Conservation (phyloP, 2,888 invertebrate genomes). For the Pasiphila rectangulata region DNA sequence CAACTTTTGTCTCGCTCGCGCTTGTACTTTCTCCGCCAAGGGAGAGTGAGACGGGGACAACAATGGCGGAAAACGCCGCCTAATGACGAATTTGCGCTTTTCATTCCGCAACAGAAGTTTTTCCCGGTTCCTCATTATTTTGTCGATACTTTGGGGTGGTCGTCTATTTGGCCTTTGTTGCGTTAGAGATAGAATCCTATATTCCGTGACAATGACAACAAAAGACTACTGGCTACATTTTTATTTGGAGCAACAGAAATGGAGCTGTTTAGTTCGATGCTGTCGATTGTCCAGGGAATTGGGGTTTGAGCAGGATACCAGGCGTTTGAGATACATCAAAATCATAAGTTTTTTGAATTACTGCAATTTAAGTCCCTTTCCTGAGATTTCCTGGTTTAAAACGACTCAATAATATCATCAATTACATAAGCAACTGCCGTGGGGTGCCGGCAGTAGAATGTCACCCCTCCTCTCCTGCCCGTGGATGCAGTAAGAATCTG, state of each 20-base stretch:
- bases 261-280: slow-evolving; percentile 21
- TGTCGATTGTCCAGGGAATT: slow-evolving; percentile 20
- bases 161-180: slow-evolving; percentile 66
- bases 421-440: slow-evolving; percentile 1
- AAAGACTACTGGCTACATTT: slow-evolving; percentile 40
- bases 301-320: slow-evolving; percentile 6
- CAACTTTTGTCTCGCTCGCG: slow-evolving; percentile 62
- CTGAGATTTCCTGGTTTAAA: no score
- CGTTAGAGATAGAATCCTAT: slow-evolving; percentile 67
- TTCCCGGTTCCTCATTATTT: slow-evolving; percentile 79
- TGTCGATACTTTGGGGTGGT: slow-evolving; percentile 74
- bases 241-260: slow-evolving; percentile 29
- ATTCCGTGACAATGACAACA: slow-evolving; percentile 55
- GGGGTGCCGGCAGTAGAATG: no score
- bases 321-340: slow-evolving; percentile 1
- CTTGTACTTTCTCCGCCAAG: slow-evolving; percentile 36
- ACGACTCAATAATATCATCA: background rate
- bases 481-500: no score
- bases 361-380: no score
- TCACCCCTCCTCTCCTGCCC: no score
- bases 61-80: slow-evolving; percentile 79
- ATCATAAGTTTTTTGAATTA: background rate
- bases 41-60: slow-evolving; percentile 57
- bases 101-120: slow-evolving; percentile 81
- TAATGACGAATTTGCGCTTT: slow-evolving; percentile 82